Conservation (phyloP, 2,113 vertebrate genomes). For the Microtus montanus region DNA sequence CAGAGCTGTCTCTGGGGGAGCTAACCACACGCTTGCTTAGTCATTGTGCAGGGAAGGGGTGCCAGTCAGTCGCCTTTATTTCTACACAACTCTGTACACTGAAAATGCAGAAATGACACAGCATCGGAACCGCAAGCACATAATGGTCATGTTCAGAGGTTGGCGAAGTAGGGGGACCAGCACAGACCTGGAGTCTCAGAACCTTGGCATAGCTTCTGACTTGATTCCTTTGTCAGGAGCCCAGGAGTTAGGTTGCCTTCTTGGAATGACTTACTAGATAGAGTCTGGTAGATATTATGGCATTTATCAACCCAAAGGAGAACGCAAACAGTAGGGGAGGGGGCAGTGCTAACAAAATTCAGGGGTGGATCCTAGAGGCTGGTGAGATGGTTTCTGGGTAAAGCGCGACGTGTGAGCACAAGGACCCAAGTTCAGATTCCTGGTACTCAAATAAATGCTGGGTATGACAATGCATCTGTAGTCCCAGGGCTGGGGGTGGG, state of each 20-base stretch:
- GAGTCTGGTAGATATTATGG: slow-evolving; percentile 21
- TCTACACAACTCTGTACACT: slow-evolving; percentile 36
- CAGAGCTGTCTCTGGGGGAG: slow-evolving; percentile 69
- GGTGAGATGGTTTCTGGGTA: background rate
- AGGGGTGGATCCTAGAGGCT: background rate
- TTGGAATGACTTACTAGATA: slow-evolving; percentile 46
- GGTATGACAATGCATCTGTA: background rate
- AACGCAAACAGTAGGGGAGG: slow-evolving; percentile 42
- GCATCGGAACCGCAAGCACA: background rate
- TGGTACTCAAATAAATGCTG: background rate
- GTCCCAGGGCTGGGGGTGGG: background rate
- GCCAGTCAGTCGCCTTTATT: slow-evolving; percentile 75
- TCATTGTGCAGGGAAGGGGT: slow-evolving; percentile 79
- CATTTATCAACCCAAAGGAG: slow-evolving; percentile 48
- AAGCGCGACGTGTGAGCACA: background rate
- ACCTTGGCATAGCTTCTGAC: background rate
- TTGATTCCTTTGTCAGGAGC: slow-evolving; percentile 17
- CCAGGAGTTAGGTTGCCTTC: background rate
- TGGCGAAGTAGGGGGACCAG: background rate
- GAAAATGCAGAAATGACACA: slow-evolving; percentile 1
- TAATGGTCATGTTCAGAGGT: slow-evolving; percentile 29
- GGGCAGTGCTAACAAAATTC: slow-evolving; percentile 38
- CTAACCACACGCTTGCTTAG: slow-evolving; percentile 70
- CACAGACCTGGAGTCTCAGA: background rate
- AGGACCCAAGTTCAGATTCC: background rate